A percentile compares a stretch with the other conserved stretches of the same genome.
phyloP scores from a whole-genome alignment of 2,113 vertebrate species.

The Odontesthes bonariensis region DNA sequence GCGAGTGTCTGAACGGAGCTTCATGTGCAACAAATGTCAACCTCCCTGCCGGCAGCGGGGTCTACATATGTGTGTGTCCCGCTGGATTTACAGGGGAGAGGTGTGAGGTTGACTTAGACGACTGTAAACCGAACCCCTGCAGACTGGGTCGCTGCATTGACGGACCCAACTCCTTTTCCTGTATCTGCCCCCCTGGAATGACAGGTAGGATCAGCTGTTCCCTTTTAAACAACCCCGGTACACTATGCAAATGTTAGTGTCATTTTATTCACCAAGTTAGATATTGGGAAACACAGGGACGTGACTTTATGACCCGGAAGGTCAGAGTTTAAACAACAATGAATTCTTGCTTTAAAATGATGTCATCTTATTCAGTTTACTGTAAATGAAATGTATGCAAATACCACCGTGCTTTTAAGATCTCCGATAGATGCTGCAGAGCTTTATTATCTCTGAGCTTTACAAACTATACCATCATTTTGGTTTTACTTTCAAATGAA shows the following conservation, averaged over 20 bases:
- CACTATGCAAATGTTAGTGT: no score
- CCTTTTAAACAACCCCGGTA: not conserved
- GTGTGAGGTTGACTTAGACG: constrained; percentile 84
- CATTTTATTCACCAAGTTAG: no score
- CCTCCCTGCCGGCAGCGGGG: constrained; percentile 82
- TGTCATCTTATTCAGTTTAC: no score
- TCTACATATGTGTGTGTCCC: constrained; percentile 85
- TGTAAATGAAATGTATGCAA: no score
- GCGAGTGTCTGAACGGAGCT: constrained; percentile 88
- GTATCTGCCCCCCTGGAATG: constrained; percentile 86
- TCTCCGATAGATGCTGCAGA: not conserved
- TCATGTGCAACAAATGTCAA: constrained; percentile 83
- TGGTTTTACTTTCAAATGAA: no score
- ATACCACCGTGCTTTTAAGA: not conserved
- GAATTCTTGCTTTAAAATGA: no score
- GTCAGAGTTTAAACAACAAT: no score
- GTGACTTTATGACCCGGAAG: no score
- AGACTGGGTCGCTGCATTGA: constrained; percentile 85
- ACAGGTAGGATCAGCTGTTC: constrained; percentile 77
- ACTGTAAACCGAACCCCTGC: constrained; percentile 88
- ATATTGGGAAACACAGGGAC: no score
- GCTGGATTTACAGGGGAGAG: constrained; percentile 83
- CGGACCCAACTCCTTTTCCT: constrained; percentile 84
- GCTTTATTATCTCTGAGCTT: not conserved
- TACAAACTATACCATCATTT: no score